Conservation (phyloP, 1,140 invertebrate species). For the Dryas iulia region DNA sequence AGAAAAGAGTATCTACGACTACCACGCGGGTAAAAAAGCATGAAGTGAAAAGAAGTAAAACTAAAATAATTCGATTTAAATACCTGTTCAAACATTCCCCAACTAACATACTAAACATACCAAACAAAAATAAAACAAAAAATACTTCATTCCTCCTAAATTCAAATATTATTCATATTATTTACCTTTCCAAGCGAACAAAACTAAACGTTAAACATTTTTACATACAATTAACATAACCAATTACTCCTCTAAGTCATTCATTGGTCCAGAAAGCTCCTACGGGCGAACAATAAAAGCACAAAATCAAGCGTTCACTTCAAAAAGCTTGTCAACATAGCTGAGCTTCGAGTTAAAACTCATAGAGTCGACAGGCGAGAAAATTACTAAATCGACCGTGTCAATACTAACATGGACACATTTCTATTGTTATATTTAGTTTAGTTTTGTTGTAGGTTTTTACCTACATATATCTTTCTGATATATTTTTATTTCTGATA, state of each 20-base stretch:
- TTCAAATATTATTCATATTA: not conserved
- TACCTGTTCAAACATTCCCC: too few species aligned
- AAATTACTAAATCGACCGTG: conserved; percentile 31
- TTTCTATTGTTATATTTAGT: conserved; percentile 6
- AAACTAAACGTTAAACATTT: not conserved
- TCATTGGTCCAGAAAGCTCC: not conserved
- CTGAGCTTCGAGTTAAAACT: conserved; percentile 28
- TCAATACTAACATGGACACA: conserved; percentile 13
- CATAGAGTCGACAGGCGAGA: conserved; percentile 44
- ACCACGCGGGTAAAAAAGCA: too few species aligned
- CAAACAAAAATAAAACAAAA: too few species aligned
- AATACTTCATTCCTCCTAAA: too few species aligned
- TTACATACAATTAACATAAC: not conserved
- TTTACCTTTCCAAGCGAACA: not conserved
- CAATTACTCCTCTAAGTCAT: not conserved
- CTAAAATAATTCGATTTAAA: too few species aligned
- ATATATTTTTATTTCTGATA: too few species aligned
- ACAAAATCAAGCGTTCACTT: conserved; percentile 6
- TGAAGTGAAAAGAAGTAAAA: too few species aligned
- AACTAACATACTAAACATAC: too few species aligned
- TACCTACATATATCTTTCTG: too few species aligned
- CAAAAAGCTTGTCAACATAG: conserved; percentile 23
- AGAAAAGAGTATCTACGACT: too few species aligned
- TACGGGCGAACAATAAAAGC: not conserved
- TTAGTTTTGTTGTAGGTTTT: too few species aligned